phyloP scores from a whole-genome alignment of 2,113 vertebrate species.

The Tauraco erythrolophus region DNA sequence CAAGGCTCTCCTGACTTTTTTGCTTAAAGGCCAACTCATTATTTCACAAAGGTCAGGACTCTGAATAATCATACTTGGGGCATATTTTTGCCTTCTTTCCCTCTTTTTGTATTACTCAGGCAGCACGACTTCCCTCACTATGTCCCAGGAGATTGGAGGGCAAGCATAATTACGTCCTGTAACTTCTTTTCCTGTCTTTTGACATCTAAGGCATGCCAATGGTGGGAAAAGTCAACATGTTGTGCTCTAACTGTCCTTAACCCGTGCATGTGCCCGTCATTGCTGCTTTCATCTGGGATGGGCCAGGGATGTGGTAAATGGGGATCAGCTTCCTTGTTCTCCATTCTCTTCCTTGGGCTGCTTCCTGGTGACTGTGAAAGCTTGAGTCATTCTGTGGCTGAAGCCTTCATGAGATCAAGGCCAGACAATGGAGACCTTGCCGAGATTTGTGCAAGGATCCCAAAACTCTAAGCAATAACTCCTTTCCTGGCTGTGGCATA shows the following conservation, averaged over 20 bases:
- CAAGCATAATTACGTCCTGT: background rate
- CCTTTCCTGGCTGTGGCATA: fast-evolving
- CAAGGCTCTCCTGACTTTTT: background rate
- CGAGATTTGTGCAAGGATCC: background rate
- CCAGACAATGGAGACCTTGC: background rate
- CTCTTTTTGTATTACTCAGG: background rate
- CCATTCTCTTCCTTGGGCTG: background rate
- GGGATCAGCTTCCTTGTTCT: background rate
- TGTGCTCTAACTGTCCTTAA: background rate
- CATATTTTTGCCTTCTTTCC: background rate
- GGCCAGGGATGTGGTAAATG: background rate
- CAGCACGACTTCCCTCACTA: background rate
- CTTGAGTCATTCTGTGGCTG: background rate
- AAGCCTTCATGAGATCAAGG: background rate
- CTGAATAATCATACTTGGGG: background rate
- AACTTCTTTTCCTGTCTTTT: background rate
- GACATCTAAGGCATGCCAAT: background rate
- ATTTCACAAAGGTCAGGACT: background rate
- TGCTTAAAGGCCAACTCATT: background rate
- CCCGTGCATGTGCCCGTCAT: fast-evolving
- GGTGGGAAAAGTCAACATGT: background rate
- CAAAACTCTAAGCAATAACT: background rate
- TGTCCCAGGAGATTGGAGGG: background rate
- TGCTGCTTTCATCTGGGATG: background rate
- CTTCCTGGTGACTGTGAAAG: background rate